A percentile compares a stretch with the other conserved stretches of the same genome.
Conservation (phyloP, 2,888 invertebrate species). For the Sialis lutaria region DNA sequence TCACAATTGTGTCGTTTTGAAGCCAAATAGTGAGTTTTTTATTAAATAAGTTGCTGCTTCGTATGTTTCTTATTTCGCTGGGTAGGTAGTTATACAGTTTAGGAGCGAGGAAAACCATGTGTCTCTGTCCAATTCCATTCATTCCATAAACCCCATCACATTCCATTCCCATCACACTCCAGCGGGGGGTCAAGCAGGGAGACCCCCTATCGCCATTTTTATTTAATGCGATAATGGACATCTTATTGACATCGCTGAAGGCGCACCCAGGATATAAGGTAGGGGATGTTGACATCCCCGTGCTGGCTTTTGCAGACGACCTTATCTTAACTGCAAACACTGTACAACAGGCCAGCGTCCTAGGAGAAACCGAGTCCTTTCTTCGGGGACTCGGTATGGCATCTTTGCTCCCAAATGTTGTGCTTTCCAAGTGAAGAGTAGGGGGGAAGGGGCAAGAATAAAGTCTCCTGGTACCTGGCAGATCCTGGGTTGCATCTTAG, state of each 20-base stretch:
- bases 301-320: not conserved
- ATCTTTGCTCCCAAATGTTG: not conserved
- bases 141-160: no score
- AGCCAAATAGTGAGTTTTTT: no score
- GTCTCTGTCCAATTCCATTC: no score
- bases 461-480: slow-evolving; percentile 5
- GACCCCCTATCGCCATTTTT: slow-evolving; percentile 16
- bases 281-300: not conserved
- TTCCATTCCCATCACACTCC: not conserved
- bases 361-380: not conserved
- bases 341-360: not conserved
- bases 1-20: no score
- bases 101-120: no score
- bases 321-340: slow-evolving; percentile 13
- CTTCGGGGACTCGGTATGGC: not conserved
- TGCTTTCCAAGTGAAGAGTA: not conserved
- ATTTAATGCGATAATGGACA: slow-evolving; percentile 11
- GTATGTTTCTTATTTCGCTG: no score
- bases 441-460: slow-evolving; percentile 5
- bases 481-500: not conserved
- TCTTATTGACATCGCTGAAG: not conserved
- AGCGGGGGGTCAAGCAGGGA: slow-evolving; percentile 17
- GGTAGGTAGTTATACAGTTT: no score
- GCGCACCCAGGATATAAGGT: not conserved
- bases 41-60: no score